These are phyloP conservation scores for Papilio dardanus DNA, from an alignment of 1,140 invertebrate species.

Conservation along the genomic window DNA sequence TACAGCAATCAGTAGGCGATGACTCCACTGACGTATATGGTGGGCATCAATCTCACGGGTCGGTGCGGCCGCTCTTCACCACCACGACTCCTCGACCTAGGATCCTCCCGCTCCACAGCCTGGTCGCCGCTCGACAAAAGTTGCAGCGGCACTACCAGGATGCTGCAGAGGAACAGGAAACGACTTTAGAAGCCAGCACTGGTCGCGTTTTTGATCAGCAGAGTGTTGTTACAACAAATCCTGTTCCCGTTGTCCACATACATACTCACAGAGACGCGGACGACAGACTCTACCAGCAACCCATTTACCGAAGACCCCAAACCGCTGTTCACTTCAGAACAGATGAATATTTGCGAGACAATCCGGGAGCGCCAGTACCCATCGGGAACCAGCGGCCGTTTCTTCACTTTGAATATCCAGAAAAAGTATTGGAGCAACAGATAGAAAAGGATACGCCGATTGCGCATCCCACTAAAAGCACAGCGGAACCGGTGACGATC, in stretches of 20 bases:
- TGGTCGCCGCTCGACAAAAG: conserved; percentile 71
- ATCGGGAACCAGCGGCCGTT: conserved; percentile 81
- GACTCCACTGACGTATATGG: conserved; percentile 87
- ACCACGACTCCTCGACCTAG: conserved; percentile 81
- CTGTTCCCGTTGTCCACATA: conserved; percentile 75
- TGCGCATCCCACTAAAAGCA: conserved; percentile 47
- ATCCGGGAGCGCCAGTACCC: conserved; percentile 76
- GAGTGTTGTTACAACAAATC: conserved; percentile 74
- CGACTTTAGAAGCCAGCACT: conserved; percentile 77
- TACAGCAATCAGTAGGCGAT: conserved; percentile 82
- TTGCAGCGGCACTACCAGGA: conserved; percentile 79
- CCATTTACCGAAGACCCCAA: conserved; percentile 76
- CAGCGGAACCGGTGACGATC: conserved; percentile 53
- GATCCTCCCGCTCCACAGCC: conserved; percentile 74
- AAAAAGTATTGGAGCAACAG: conserved; percentile 75
- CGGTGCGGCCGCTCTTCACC: conserved; percentile 86
- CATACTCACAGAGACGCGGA: conserved; percentile 67
- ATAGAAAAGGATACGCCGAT: conserved; percentile 65
- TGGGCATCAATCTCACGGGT: conserved; percentile 83
- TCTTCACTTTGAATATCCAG: conserved; percentile 75
- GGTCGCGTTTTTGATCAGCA: conserved; percentile 74
- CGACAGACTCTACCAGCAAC: conserved; percentile 77
- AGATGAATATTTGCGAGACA: conserved; percentile 77
- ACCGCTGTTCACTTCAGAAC: conserved; percentile 79
- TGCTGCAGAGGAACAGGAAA: conserved; percentile 70